A percentile compares a stretch with the other conserved stretches of the same genome.
These are phyloP conservation scores for Xiphophorus maculatus DNA, from an alignment of 2,113 vertebrate species.

Conservation along the genomic window DNA sequence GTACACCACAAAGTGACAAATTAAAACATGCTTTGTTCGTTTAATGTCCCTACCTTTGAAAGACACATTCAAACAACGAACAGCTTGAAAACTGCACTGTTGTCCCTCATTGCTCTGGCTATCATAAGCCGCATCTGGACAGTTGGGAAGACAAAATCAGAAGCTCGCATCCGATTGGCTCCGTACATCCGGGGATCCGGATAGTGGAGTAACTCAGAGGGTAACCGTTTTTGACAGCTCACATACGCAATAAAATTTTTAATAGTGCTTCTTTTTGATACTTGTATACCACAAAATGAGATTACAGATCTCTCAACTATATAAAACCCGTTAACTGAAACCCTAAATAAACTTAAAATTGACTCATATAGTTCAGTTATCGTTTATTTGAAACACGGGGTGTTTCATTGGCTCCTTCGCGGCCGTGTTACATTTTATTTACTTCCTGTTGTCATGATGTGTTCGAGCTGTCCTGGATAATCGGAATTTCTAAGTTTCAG, in stretches of 20 bases:
- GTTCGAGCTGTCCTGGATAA: neutral
- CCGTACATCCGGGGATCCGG: neutral
- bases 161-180: constrained; percentile 42
- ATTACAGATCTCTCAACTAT: rapidly evolving
- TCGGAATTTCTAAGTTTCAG: neutral
- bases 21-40: rapidly evolving
- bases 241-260: neutral
- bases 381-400: neutral
- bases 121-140: constrained; percentile 72
- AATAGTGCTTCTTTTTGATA: neutral
- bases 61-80: constrained; percentile 54
- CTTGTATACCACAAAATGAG: rapidly evolving
- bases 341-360: neutral
- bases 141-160: constrained; percentile 28
- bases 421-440: neutral
- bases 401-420: neutral
- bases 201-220: neutral
- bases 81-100: constrained; percentile 6
- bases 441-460: constrained; percentile 38
- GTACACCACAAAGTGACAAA: rapidly evolving
- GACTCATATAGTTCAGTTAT: rapidly evolving
- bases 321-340: rapidly evolving
- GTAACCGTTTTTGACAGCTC: neutral
- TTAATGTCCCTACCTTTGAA: constrained; percentile 57
- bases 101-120: constrained; percentile 49